Evolutionary conservation across 1,140 invertebrate genomes (phyloP).

Genomic region (Stegodyphus mimosarum): DNA sequence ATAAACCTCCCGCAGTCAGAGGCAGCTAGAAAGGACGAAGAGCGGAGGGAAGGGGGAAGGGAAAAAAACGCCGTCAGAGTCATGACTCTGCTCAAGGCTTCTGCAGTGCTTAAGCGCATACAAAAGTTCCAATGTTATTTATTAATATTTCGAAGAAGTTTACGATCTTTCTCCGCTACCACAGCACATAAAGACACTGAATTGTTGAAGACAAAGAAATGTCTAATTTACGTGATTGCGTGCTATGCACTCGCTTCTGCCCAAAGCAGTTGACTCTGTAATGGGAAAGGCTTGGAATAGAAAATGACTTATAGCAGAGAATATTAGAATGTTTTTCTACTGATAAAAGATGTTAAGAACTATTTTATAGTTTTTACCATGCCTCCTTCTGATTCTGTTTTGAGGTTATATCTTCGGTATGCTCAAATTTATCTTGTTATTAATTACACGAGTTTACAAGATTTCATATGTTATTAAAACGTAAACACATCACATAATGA

Average conservation of each 20-base stretch:
- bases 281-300: constrained; percentile 30
- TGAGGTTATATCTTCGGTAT: too few relatives aligned
- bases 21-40: not conserved
- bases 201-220: constrained; percentile 45
- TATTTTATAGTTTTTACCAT: constrained; percentile 20
- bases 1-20: constrained; percentile 3
- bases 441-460: too few relatives aligned
- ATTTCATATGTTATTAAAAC: too few relatives aligned
- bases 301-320: constrained; percentile 36
- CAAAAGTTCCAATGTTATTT: constrained; percentile 43
- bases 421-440: too few relatives aligned
- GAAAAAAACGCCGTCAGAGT: constrained; percentile 7
- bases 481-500: too few relatives aligned
- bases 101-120: constrained; percentile 16
- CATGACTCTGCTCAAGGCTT: constrained; percentile 27
- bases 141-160: constrained; percentile 26
- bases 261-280: constrained; percentile 34
- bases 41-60: too few relatives aligned
- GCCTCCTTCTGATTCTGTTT: too few relatives aligned
- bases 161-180: constrained; percentile 33
- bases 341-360: constrained; percentile 25
- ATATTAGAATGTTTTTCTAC: constrained; percentile 20
- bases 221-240: constrained; percentile 44
- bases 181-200: constrained; percentile 39
- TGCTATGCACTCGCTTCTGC: not conserved